A percentile compares a stretch with the other conserved stretches of the same genome.
Conservation (phyloP, 2,797 vertebrate species). For the Muscicapa comitata region DNA sequence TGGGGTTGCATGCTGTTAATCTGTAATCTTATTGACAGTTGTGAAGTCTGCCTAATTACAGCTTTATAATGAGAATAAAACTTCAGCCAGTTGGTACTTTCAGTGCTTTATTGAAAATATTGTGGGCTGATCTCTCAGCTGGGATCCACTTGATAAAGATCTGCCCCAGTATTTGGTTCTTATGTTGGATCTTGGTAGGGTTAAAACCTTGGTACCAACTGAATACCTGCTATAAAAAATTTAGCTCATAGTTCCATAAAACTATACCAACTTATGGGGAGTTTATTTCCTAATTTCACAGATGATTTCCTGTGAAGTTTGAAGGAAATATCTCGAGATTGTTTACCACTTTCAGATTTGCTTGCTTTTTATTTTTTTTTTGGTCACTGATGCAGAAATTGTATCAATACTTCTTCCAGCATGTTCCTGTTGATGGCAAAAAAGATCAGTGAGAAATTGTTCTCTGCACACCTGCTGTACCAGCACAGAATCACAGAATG, state of each 20-base stretch:
- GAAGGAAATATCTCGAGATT: neutral
- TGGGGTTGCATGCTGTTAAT: neutral
- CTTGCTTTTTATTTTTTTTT: neutral
- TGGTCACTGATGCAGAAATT: neutral
- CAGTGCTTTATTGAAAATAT: neutral
- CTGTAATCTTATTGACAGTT: neutral
- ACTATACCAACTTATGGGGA: neutral
- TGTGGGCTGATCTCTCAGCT: neutral
- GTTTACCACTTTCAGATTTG: neutral
- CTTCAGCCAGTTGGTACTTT: neutral
- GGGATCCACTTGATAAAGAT: neutral
- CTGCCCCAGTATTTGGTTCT: neutral
- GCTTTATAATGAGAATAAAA: neutral
- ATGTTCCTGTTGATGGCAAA: neutral
- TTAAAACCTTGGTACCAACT: neutral
- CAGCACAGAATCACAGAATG: neutral
- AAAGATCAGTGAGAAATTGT: neutral
- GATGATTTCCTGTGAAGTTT: neutral
- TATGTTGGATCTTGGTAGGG: neutral
- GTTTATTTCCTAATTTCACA: neutral
- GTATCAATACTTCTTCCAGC: neutral
- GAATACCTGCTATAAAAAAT: neutral
- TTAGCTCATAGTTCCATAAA: neutral
- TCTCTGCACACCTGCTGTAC: neutral
- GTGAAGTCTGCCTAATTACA: neutral